Base-by-base conservation (phyloP, 2,888 invertebrate genomes). In the Ommatoiulus sabulosus region DNA sequence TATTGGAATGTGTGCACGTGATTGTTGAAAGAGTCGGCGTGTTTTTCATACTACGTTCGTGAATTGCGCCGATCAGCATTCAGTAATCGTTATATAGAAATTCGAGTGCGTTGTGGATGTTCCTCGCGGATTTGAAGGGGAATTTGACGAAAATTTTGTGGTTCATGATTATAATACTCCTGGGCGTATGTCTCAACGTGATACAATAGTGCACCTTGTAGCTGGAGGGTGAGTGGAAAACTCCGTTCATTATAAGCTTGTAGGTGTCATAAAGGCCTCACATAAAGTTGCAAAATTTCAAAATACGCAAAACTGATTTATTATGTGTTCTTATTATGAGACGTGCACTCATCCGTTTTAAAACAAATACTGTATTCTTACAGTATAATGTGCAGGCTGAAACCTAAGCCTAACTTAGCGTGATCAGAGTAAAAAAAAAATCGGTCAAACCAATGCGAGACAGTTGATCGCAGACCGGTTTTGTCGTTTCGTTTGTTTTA, bases 171-270 rank as follows among this genome's bases (percentile, higher is more conserved):
- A 20, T 44, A 15, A 97, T 95, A 89, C 94, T 95, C 24, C 44
- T 44, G 86, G 20, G 20, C 89, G 87, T 90, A 92, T 92, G 92
- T 91, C 92, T 91, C 92, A 92, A 90, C 91, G 92, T 88, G 97
- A 97, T 94, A 97, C 97, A 91, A 95, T 97, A 91, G 97, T 98
- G 94, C 98, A 98, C 94, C 95, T 98, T 92, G 94, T 98, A 92
- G 98, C 98, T 93, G 98, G 98, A 95, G 98, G 98, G 98, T 98
- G 94, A 95, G 97, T 95, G 91, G 90, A 87, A 24, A 57, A 87
- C 48, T 63, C 12, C 35, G n/a, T 57, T 63, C 52, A n/a, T n/a
- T 87, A 87, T n/a, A n/a, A 52, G 15, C 35, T 35, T 15, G 35
- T 12, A 12, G 80, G n/a, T 80, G 10, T 3, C 10, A 1, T 24